Conservation (phyloP, 2,797 vertebrate genomes). For the Gambelia wislizenii region DNA sequence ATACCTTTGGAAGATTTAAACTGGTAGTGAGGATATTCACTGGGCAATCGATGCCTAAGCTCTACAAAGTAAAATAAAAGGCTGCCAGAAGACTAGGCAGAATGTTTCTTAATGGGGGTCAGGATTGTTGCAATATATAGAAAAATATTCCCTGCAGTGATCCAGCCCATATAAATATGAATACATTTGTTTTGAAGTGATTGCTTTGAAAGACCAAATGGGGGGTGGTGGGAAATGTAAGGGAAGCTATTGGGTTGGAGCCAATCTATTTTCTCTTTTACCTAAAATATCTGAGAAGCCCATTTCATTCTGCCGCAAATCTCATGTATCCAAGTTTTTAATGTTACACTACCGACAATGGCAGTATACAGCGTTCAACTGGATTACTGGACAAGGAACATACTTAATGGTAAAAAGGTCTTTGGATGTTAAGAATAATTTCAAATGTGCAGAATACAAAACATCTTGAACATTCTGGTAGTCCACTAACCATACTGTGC, state of each 20-base stretch:
- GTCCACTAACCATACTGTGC: background rate
- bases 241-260: background rate
- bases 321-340: background rate
- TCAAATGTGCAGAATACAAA: background rate
- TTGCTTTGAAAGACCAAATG: background rate
- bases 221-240: background rate
- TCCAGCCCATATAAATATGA: background rate
- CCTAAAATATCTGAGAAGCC: background rate
- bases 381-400: background rate
- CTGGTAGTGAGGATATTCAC: background rate
- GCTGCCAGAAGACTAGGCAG: constrained; percentile 7
- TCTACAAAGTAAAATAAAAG: background rate
- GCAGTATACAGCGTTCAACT: background rate
- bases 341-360: background rate
- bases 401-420: background rate
- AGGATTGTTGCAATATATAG: background rate
- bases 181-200: background rate
- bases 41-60: background rate
- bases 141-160: background rate
- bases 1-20: background rate
- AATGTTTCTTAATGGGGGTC: background rate
- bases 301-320: background rate
- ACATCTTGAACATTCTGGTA: background rate
- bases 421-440: background rate
- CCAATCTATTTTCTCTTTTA: background rate